These are phyloP conservation scores for Lucifuga dentata DNA, from an alignment of 2,113 vertebrate species.

Conservation along the genomic window DNA sequence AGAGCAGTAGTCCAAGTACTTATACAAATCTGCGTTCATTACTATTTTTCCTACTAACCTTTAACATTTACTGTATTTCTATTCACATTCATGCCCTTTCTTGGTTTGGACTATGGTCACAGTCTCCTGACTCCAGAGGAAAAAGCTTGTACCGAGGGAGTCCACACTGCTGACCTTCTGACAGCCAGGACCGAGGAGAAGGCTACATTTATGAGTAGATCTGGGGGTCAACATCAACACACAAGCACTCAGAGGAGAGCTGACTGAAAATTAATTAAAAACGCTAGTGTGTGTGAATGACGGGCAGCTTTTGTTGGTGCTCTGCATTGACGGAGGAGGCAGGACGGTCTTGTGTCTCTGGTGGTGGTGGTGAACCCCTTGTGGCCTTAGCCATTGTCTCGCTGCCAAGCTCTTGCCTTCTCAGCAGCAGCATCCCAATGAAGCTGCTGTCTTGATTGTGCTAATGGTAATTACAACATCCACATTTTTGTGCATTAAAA, in stretches of 20 bases:
- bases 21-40: no score
- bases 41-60: slow-evolving; percentile 40
- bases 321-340: slow-evolving; percentile 91
- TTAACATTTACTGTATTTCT: slow-evolving; percentile 35
- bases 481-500: slow-evolving; percentile 92
- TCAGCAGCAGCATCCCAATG: slow-evolving; percentile 94
- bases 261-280: slow-evolving; percentile 99
- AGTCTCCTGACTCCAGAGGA: slow-evolving; percentile 58
- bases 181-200: slow-evolving; percentile 72
- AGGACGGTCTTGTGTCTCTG: slow-evolving; percentile 90
- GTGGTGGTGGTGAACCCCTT: slow-evolving; percentile 84
- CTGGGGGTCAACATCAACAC: slow-evolving; percentile 80
- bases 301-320: slow-evolving; percentile 90
- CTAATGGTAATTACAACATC: slow-evolving; percentile 99
- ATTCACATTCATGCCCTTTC: slow-evolving; percentile 16
- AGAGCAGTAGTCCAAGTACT: no score
- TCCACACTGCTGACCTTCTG: slow-evolving; percentile 76
- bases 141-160: slow-evolving; percentile 63
- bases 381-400: slow-evolving; percentile 95
- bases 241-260: slow-evolving; percentile 85
- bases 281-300: slow-evolving; percentile 90
- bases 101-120: slow-evolving; percentile 60
- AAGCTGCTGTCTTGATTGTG: slow-evolving; percentile 89
- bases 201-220: slow-evolving; percentile 78
- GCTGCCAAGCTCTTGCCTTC: slow-evolving; percentile 85